Conservation (phyloP, 2,797 vertebrate species). For the Enteromius unitaeniatus region DNA sequence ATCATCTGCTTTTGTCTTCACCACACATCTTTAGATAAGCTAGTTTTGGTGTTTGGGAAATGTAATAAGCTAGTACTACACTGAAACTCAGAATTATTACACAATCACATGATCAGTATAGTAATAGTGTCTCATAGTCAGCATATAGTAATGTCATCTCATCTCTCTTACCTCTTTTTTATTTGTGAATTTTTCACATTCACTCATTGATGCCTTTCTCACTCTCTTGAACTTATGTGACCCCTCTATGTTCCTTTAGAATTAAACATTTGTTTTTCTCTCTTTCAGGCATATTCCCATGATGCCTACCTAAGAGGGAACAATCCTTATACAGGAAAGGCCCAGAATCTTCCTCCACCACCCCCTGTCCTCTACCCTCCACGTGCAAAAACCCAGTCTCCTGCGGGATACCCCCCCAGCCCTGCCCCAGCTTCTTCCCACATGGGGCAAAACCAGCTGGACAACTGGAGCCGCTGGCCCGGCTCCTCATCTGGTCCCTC, state of each 20-base stretch:
- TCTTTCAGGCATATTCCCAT: constrained; percentile 90
- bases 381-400: constrained; percentile 79
- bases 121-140: neutral
- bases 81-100: constrained; percentile 2
- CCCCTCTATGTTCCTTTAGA: neutral
- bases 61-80: neutral
- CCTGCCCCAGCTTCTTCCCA: constrained; percentile 63
- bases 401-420: constrained; percentile 65
- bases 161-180: neutral
- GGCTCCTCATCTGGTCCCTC: constrained; percentile 76
- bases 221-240: neutral
- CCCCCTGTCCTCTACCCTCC: constrained; percentile 91
- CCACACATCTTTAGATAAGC: neutral
- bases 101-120: neutral
- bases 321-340: constrained; percentile 88
- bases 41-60: neutral
- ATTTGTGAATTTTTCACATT: neutral
- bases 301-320: constrained; percentile 97
- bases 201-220: neutral
- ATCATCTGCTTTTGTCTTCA: neutral
- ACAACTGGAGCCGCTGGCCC: constrained; percentile 83
- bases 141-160: neutral
- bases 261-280: constrained; percentile 32
- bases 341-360: constrained; percentile 90
- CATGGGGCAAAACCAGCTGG: constrained; percentile 83